A percentile compares a stretch with the other conserved stretches of the same genome.
Conservation (phyloP, 2,113 vertebrate genomes). For the Hiodon alosoides region DNA sequence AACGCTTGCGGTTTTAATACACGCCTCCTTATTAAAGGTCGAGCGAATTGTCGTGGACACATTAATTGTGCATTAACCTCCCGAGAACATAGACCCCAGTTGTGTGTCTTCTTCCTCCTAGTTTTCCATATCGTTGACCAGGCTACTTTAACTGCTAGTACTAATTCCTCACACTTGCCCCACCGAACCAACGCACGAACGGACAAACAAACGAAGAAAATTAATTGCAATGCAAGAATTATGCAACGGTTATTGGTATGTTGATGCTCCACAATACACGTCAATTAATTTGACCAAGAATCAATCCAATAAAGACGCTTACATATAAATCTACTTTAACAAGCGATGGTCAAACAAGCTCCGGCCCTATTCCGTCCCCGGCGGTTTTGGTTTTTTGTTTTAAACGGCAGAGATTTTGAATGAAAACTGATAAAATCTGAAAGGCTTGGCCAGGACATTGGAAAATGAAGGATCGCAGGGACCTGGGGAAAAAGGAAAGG, state of each 20-base stretch:
- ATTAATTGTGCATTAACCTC: constrained; percentile 47
- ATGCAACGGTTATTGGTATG: no score
- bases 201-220: no score
- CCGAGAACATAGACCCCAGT: constrained; percentile 23
- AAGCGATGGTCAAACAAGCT: not conserved
- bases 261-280: no score
- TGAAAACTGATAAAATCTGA: constrained; percentile 60
- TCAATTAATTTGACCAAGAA: no score
- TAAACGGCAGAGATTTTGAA: constrained; percentile 54
- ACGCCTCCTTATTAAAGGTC: constrained; percentile 49
- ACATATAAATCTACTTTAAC: not conserved
- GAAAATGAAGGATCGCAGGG: constrained; percentile 53
- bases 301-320: no score
- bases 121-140: no score
- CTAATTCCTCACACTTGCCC: no score
- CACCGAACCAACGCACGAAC: no score
- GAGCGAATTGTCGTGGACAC: constrained; percentile 48
- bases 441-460: constrained; percentile 55
- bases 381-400: constrained; percentile 38
- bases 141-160: no score
- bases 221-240: no score
- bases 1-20: constrained; percentile 54
- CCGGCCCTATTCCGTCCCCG: no score
- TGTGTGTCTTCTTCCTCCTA: no score
- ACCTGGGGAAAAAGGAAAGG: constrained; percentile 32